Base-by-base conservation (phyloP, 2,797 vertebrate species). In the Muscicapa striata region DNA sequence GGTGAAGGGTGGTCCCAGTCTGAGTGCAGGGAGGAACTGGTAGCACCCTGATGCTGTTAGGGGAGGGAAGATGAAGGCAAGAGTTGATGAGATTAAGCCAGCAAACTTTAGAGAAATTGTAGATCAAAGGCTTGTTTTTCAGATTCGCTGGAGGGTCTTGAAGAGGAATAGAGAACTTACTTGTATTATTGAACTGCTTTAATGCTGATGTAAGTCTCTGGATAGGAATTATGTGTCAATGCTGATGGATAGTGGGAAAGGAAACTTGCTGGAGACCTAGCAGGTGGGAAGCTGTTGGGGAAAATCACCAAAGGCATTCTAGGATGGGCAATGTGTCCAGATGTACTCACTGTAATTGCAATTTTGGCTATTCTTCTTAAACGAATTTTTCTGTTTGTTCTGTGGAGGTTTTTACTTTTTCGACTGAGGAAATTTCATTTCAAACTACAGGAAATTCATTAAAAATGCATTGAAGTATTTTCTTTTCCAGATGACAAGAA, bases 401-500 rank as follows among this genome's bases (percentile, higher is more conserved):
- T 72, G 22, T 51, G 36, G 61, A 81, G 82, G 57, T 54, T 75
- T 89, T 77, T 70, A 24, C n/a, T 89, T 91, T 83, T 46, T 90
- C 1, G 18, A 16, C 68, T 43, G 72, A 66, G 41, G 93, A 89
- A 81, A 69, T 78, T 84, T 84, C 4, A 45, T 91, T 88, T 93
- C 6, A 4, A 73, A 48, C 54, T 69, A 55, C 34, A 66, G 74
- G 81, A 93, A 91, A 64, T 78, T 70, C 21, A 87, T 94, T 89
- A 77, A 85, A 94, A 92, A 91, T 83, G 41, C 73, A 86, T 74
- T 83, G 54, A 90, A 91, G 43, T 88, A 26, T 94, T 96, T 75
- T 95, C 68, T 92, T 75, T 93, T 95, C 64, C 84, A 95, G 91
- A 63, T 84, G 76, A 59, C 51, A 91, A 92, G 94, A 91, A 81